phyloP scores from a whole-genome alignment of 2,113 vertebrate genomes.

The Pontoporia blainvillei region DNA sequence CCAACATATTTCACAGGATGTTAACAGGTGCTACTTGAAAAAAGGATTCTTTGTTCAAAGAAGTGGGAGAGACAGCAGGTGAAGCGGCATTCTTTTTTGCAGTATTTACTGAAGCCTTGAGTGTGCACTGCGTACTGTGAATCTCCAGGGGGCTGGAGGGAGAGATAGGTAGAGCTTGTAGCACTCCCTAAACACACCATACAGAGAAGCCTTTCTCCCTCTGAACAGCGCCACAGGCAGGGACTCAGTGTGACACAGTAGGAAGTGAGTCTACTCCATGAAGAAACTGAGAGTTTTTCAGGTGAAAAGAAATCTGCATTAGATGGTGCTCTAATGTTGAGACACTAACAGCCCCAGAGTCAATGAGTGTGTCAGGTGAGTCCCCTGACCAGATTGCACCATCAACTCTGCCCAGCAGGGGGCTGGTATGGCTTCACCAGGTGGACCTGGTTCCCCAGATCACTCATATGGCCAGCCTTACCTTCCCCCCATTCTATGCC shows the following conservation, averaged over 20 bases:
- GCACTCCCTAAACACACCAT: background rate
- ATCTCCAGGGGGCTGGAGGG: background rate
- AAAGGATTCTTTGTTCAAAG: background rate
- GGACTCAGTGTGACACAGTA: background rate
- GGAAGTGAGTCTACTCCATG: no score
- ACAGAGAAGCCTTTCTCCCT: background rate
- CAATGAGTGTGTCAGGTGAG: fast-evolving
- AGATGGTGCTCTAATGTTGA: background rate
- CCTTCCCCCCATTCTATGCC: background rate
- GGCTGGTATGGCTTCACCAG: background rate
- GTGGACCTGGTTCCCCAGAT: background rate
- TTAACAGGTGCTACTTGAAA: background rate
- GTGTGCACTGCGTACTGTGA: background rate
- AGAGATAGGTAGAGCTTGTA: fast-evolving
- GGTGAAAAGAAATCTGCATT: background rate
- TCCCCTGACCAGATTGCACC: background rate
- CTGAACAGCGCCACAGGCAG: fast-evolving
- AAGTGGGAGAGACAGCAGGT: background rate
- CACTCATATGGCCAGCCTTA: background rate
- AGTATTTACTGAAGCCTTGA: background rate
- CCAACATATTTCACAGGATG: background rate
- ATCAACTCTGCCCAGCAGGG: no score
- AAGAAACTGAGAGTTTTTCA: background rate
- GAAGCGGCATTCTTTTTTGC: background rate
- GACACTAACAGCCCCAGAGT: background rate